Evolutionary conservation across 2,888 invertebrate genomes (phyloP), one percentile per base, ranked within the genome.

Genomic region (Adelphocoris suturalis): DNA sequence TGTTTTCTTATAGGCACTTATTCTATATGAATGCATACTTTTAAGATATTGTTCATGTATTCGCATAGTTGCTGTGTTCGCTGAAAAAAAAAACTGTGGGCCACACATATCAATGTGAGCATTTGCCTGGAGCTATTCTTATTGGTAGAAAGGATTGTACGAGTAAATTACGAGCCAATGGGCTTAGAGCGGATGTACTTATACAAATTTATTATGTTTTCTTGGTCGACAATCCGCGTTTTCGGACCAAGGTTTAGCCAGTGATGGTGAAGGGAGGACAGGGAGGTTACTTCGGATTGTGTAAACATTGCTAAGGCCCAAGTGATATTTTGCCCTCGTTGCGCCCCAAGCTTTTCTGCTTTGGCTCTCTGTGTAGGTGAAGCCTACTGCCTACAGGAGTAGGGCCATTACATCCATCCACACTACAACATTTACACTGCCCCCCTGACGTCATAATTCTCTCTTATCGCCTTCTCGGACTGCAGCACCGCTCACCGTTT

Each of bases 401-500:
- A 23, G 13, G 75, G 75, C 86, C 75, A 76, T 86, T 47, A 86
- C 86, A 86, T 86, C 86, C 86, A 86, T 86, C 86, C 86, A 52
- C 76, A 23, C 86, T 47, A 75, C 68, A 86, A 86, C 86, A 86
- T 86, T 86, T 86, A 86, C 86, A 86, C 86, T 75, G 76, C 75
- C 47, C 78, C 76, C 47, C 19, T 47, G 86, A 86, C 86, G 76
- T 75, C 86, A 55, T 86, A 86, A 68, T 75, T 86, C 52, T 75
- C 37, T 46, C 86, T 86, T 86, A 86, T 86, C 86, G 86, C 76
- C 12, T 19, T 48, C 57, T 37, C 85, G 68, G 68, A 23, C 68
- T 68, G 23, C 27, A 68, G 12, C 61, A 19, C 61, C 61, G 19
- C 68, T 23, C 68, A 12, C 61, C 61, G 61, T 61, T 61, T 61